These are phyloP conservation scores for Apis laboriosa DNA, from an alignment of 1,140 invertebrate species.

Conservation along the genomic window DNA sequence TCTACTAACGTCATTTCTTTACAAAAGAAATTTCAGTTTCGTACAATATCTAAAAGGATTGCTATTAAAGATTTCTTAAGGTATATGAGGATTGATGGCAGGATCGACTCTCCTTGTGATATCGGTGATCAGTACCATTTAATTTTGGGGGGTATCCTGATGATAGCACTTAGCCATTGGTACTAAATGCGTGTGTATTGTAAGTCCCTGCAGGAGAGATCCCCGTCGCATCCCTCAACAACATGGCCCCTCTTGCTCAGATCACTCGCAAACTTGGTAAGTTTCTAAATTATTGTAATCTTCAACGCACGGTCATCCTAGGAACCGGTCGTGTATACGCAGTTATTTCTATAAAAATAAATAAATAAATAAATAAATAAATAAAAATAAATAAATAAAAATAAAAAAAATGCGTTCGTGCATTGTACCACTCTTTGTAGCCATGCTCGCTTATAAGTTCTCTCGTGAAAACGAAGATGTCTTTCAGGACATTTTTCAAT, in stretches of 20 bases:
- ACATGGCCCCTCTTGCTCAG: constrained; percentile 86
- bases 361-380: too few species aligned
- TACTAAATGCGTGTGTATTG: constrained; percentile 82
- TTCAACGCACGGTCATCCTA: constrained; percentile 71
- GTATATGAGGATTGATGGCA: constrained; percentile 56
- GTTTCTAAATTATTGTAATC: constrained; percentile 73
- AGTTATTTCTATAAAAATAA: constrained; percentile 15
- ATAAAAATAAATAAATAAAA: too few species aligned
- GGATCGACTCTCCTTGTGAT: constrained; percentile 47
- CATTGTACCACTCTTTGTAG: constrained; percentile 34
- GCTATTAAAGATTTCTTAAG: constrained; percentile 59
- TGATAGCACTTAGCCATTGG: constrained; percentile 75
- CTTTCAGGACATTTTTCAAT: constrained; percentile 58
- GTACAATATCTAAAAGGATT: constrained; percentile 38
- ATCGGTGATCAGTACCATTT: constrained; percentile 57
- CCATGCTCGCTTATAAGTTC: constrained; percentile 48
- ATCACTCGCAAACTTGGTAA: constrained; percentile 86
- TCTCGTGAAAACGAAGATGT: constrained; percentile 50
- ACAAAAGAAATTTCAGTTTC: constrained; percentile 49
- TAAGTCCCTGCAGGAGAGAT: constrained; percentile 82
- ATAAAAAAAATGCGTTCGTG: constrained; percentile 37
- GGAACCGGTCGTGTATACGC: constrained; percentile 59
- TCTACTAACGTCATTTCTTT: constrained; percentile 38
- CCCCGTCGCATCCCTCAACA: constrained; percentile 85
- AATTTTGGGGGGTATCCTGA: constrained; percentile 60